Evolutionary conservation across 1,140 invertebrate genomes (phyloP).

Genomic region (Vanessa tameamea): DNA sequence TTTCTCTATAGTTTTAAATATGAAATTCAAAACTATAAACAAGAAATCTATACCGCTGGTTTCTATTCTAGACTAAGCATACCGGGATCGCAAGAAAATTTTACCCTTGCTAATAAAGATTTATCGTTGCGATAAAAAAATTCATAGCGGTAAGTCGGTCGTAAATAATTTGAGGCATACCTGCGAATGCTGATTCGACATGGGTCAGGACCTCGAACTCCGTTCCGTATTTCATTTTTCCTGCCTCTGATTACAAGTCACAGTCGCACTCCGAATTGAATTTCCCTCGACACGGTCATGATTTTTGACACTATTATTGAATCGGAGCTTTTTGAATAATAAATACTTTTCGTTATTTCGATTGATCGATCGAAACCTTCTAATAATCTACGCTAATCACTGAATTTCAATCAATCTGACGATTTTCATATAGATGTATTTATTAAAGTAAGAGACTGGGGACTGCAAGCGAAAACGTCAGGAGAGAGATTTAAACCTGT

Average conservation of each 20-base stretch:
- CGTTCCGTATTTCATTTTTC: slow-evolving; percentile 68
- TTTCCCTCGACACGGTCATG: slow-evolving; percentile 51
- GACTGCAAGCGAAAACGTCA: no score
- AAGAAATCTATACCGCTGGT: neutral
- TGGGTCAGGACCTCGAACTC: slow-evolving; percentile 61
- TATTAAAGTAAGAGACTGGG: no score
- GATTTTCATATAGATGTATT: no score
- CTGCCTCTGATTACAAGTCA: slow-evolving; percentile 56
- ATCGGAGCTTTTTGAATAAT: no score
- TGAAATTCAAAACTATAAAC: neutral
- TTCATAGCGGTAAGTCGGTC: slow-evolving; percentile 69
- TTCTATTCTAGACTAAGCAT: neutral
- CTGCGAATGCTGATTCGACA: slow-evolving; percentile 77
- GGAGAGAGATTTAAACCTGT: no score
- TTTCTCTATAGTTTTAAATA: neutral
- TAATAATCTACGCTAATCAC: no score
- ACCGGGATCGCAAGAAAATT: slow-evolving; percentile 2
- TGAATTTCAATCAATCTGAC: no score
- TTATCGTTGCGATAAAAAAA: slow-evolving; percentile 69
- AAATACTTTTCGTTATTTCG: no score
- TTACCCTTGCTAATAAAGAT: slow-evolving; percentile 59
- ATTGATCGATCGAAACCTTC: no score
- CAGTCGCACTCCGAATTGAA: slow-evolving; percentile 64
- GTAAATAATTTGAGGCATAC: slow-evolving; percentile 75
- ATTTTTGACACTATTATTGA: slow-evolving; percentile 33